Base-by-base conservation (phyloP, 2,113 vertebrate species). In the Natator depressus region DNA sequence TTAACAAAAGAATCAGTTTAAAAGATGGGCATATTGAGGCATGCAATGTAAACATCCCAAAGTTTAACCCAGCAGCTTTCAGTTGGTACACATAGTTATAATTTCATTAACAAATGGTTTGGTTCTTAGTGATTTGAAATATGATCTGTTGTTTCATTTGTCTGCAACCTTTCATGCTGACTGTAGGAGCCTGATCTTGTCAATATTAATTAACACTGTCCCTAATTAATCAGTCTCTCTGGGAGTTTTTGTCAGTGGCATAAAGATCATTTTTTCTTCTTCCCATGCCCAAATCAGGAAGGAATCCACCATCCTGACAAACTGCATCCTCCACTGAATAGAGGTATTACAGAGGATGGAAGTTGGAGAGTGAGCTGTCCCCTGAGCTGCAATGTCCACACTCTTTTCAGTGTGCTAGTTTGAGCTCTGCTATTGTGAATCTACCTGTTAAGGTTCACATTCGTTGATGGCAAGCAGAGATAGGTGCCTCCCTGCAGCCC, bases 141-240 rank as follows among this genome's bases (percentile, higher is more conserved):
- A 80, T 84, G 24, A 49, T 93, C 92, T 92, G 79, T 94, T n/a
- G 65, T 69, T 38, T 72, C n/a, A 72, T 38, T 72, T 35, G 50
- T 84, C 89, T 94, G 75, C 13, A 14, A 65, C 53, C 53, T 12
- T 27, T 92, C 50, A 31, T 16, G 75, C 57, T 83, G 89, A 94
- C 93, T 87, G 10, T 76, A 89, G 90, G 84, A 92, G 80, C 50
- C 92, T 57, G 90, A 88, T 92, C 90, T 89, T 80, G 35, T 92
- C 81, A 72, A 95, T 93, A 93, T 87, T 47, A 29, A 78, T 76
- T 51, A 94, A 46, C 88, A 35, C 51, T 93, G 29, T 84, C 91
- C 89, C 53, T 92, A 92, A 65, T 38, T 78, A 47, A 78, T 47
- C 42, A 78, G 25, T 78, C 42, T 82, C 89, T 91, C 90, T 24